Base-by-base conservation (phyloP, 1,140 invertebrate species). In the Coptotermes formosanus region DNA sequence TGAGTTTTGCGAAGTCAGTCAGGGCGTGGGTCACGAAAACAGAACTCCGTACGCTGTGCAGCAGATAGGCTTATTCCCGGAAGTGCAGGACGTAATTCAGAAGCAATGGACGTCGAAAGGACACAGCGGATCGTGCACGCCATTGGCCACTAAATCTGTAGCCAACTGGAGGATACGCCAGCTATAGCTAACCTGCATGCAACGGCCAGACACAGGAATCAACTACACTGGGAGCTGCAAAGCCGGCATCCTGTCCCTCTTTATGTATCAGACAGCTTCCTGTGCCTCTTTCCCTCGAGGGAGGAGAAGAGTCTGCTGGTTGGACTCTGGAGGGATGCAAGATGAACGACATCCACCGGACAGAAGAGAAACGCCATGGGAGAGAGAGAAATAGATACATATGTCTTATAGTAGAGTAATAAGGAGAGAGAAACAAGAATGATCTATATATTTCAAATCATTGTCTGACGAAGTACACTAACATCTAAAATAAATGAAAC, bases 291-390 rank as follows among this genome's bases (percentile, higher is more conserved):
- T 75, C 25, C 64, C 64, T 75, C 59, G 4, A 30, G 64, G 64
- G 64, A 75, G 14, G 2, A 11, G 64, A 75, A 75, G 64, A 75
- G 64, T n/a, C 64, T 75, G 64, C n/a, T 75, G 64, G 64, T 4
- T 75, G 64, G 64, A 75, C 64, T 30, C 64, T 75, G 64, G 64
- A 75, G 64, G 64, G 64, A 75, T 75, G 25, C 64, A 75, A 75
- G 64, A 75, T 75, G 64, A 75, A 75, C 64, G 64, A 75, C 25
- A 30, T 75, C 64, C n/a, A 75, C 59, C 12, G 59, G 59, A 64
- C 59, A 64, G 59, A 64, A n/a, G 25, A n/a, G 25, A 64, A 64
- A 21, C 25, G 8, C 25, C 64, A 75, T 9, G 64, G n/a, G 25
- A 75, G 64, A 75, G 64, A n/a, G 64, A 8, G 64, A n/a, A 75